phyloP scores from a whole-genome alignment of 2,888 invertebrate species.

The Sisyra nigra region DNA sequence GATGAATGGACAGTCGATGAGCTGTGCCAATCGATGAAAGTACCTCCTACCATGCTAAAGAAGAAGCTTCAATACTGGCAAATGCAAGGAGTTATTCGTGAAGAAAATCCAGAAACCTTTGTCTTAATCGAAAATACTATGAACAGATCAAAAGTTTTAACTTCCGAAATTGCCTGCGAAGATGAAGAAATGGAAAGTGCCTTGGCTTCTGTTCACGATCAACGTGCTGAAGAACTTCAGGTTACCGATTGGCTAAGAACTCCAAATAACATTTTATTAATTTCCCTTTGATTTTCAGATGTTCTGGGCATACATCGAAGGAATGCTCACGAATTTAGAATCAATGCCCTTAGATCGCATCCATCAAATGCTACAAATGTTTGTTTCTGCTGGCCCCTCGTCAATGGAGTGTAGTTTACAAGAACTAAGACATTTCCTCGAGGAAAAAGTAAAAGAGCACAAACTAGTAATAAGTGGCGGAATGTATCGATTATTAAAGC shows the following conservation, averaged over 20 bases:
- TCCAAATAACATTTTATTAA: not conserved
- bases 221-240: constrained; percentile 85
- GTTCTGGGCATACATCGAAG: constrained; percentile 94
- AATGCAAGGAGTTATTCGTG: constrained; percentile 73
- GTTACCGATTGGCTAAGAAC: constrained; percentile 21
- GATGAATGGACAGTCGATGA: constrained; percentile 78
- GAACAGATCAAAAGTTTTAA: constrained; percentile 28
- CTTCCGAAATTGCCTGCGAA: constrained; percentile 44
- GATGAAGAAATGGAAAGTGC: constrained; percentile 88
- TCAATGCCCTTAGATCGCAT: constrained; percentile 82
- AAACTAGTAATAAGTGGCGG: constrained; percentile 73
- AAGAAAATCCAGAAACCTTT: constrained; percentile 59
- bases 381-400: constrained; percentile 81
- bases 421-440: constrained; percentile 77
- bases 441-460: constrained; percentile 84
- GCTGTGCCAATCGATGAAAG: constrained; percentile 67
- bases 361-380: constrained; percentile 93
- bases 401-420: constrained; percentile 77
- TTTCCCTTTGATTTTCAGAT: constrained; percentile 33
- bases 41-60: constrained; percentile 70
- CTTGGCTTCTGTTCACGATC: constrained; percentile 88
- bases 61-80: constrained; percentile 89
- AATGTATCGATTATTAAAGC: constrained; percentile 73
- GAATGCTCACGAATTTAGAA: constrained; percentile 91
- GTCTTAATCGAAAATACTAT: constrained; percentile 49